phyloP scores from a whole-genome alignment of 1,140 invertebrate species.

The Cepaea nemoralis region DNA sequence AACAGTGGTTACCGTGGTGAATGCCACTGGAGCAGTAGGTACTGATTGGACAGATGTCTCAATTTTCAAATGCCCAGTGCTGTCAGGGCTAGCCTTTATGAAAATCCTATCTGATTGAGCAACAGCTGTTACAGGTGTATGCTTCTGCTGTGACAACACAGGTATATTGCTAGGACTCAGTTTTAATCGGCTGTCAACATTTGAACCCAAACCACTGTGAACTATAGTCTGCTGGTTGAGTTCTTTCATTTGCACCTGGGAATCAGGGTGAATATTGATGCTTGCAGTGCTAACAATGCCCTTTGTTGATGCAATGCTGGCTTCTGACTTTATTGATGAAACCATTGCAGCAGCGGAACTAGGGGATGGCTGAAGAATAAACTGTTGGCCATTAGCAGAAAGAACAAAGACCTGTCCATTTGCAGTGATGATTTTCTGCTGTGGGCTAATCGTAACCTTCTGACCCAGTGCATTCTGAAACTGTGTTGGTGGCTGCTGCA shows the following conservation, averaged over 20 bases:
- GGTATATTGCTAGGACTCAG: neutral
- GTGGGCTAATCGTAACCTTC: constrained; percentile 25
- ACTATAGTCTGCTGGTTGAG: neutral
- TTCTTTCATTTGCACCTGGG: neutral
- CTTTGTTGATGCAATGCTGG: neutral
- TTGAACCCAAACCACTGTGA: neutral
- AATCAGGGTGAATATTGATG: neutral
- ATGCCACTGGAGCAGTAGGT: neutral
- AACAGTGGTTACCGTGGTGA: neutral
- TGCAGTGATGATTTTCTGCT: constrained; percentile 18
- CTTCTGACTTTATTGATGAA: neutral
- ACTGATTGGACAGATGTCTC: neutral
- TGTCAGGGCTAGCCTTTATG: neutral
- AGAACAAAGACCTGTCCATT: constrained; percentile 28
- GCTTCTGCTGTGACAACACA: neutral
- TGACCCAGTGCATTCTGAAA: constrained; percentile 7
- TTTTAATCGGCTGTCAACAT: neutral
- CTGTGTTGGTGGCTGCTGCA: neutral
- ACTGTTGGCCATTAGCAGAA: constrained; percentile 27
- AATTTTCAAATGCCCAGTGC: neutral
- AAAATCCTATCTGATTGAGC: constrained; percentile 2
- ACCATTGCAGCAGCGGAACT: neutral
- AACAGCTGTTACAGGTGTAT: neutral
- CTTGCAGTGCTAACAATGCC: neutral
- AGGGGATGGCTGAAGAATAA: constrained; percentile 10